Base-by-base conservation (phyloP, 2,888 invertebrate genomes). In the Entomobrya multifasciata region DNA sequence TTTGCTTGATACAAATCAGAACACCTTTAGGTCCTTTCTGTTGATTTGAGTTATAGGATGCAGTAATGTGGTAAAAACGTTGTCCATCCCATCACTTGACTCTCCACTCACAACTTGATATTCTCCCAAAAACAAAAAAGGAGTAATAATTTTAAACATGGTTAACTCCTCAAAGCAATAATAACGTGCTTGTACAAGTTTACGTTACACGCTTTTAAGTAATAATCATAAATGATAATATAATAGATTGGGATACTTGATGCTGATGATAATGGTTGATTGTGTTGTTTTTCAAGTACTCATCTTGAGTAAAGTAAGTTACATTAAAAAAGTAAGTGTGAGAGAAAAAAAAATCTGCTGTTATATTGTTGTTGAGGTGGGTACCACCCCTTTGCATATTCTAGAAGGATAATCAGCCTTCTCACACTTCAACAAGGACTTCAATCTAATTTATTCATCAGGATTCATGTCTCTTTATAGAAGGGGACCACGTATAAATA, bases 371-470 rank as follows among this genome's bases (percentile, higher is more conserved):
- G 74, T 57, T 80, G 55, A 49, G 72, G 62, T 80, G 78, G 81
- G 83, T 85, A 36, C 81, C 87, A 77, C 82, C 79, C 87, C 88
- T 70, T 83, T 90, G 90, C 90, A 90, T 90, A 89, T 84, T 87
- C 89, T 55, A 76, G 20, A 70, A 65, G 88, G 89, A 89, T 90
- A 88, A 90, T 90, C 87, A 89, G 88, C 84, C 88, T 90, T 89
- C 88, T 88, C 87, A 86, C 88, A 89, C 88, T 57, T 82, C 81
- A 82, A 86, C 86, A 60, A 86, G 80, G 74, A 55, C 74, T 47
- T 47, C 25, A 82, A 78, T 81, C 82, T 74, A 86, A 86, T 86
- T 86, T 86, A 86, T 86, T 86, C 86, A 86, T 79, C 62, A 74
- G 30, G 27, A 78, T 47, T 49, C 22, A 79, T 44, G 67, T 44